Evolutionary conservation across 1,140 invertebrate species (phyloP).

Genomic region (Drosophila navojoa): DNA sequence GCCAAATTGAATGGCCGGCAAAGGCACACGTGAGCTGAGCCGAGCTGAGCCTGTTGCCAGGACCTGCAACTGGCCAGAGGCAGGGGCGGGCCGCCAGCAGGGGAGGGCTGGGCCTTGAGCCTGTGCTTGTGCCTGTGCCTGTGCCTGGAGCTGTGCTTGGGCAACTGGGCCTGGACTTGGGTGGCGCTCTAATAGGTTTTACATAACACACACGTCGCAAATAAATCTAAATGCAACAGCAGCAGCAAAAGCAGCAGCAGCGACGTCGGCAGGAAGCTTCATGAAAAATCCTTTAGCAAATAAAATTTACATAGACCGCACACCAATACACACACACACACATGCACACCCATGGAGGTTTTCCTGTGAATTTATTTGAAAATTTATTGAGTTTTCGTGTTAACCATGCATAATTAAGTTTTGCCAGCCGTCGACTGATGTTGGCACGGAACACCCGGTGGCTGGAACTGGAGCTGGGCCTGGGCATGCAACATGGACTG

Average conservation of each 20-base stretch:
- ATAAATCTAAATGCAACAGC: conserved; percentile 71
- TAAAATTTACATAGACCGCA: conserved; percentile 75
- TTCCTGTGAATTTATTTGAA: conserved; percentile 78
- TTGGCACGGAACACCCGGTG: background rate
- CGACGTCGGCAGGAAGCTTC: conserved; percentile 57
- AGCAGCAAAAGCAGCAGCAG: conserved; percentile 8
- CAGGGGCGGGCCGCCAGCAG: too few species aligned
- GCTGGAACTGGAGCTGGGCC: background rate
- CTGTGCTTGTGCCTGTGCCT: background rate
- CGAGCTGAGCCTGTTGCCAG: conserved; percentile 8
- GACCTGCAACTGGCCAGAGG: background rate
- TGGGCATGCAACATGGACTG: background rate
- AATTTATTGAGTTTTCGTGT: conserved; percentile 84
- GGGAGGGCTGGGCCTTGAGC: background rate
- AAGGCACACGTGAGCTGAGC: conserved; percentile 31
- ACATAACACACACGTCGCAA: conserved; percentile 66
- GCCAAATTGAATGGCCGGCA: conserved; percentile 44
- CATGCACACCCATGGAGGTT: conserved; percentile 28
- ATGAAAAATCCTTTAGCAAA: conserved; percentile 80
- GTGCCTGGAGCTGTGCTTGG: background rate
- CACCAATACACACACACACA: conserved; percentile 9
- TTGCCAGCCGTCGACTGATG: conserved; percentile 44
- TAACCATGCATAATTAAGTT: conserved; percentile 84
- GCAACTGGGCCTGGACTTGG: background rate
- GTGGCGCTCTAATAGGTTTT: conserved; percentile 68